Evolutionary conservation across 1,140 invertebrate species (phyloP).

Genomic region (Euwallacea similis): DNA sequence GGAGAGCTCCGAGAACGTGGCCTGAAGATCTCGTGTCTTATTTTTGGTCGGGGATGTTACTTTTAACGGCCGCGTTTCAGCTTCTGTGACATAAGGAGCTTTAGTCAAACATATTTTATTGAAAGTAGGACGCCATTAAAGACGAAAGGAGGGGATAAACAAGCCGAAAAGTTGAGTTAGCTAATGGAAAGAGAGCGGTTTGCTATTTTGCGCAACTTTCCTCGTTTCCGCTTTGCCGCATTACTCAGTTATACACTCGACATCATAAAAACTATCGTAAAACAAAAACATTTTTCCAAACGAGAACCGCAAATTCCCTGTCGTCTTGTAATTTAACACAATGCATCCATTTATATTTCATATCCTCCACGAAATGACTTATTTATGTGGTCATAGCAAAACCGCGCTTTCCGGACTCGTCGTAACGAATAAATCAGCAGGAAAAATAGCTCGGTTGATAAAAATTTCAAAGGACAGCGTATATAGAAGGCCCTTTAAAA

Average conservation of each 20-base stretch:
- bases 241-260: not conserved
- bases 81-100: not conserved
- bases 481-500: not conserved
- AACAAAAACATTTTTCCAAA: slow-evolving; percentile 20
- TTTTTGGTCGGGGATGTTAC: not conserved
- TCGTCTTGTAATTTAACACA: slow-evolving; percentile 25
- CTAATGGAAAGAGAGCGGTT: no score
- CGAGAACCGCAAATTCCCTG: slow-evolving; percentile 11
- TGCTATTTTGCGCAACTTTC: not conserved
- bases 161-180: no score
- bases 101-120: slow-evolving; percentile 1
- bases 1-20: not conserved
- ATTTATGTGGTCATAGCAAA: slow-evolving; percentile 29
- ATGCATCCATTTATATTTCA: slow-evolving; percentile 32
- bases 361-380: slow-evolving; percentile 20
- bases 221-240: not conserved
- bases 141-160: no score
- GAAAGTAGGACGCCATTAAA: not conserved
- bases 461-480: slow-evolving; percentile 16
- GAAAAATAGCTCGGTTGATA: slow-evolving; percentile 29
- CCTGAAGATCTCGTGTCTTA: not conserved
- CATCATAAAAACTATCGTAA: slow-evolving; percentile 4
- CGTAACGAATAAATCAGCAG: slow-evolving; percentile 28
- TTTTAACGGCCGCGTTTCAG: not conserved
- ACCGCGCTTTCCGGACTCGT: slow-evolving; percentile 20